Percentiles rank a stretch among this genome's conserved stretches.
These are phyloP conservation scores for Ameiurus melas DNA, from an alignment of 2,113 vertebrate genomes.

Conservation along the genomic window DNA sequence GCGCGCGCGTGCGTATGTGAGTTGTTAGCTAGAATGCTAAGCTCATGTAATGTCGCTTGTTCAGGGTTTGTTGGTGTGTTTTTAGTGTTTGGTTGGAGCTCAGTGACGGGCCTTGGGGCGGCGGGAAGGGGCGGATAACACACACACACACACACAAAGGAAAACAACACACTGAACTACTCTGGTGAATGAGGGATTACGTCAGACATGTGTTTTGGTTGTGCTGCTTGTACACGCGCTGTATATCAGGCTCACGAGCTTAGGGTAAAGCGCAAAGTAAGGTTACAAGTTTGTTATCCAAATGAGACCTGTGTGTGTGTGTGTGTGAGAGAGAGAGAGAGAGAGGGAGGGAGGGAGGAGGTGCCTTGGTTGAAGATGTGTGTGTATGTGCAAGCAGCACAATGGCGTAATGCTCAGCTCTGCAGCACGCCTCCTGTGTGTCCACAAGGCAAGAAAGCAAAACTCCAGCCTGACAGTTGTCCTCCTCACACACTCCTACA, in stretches of 20 bases:
- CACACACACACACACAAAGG: neutral
- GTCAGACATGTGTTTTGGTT: conserved; percentile 1
- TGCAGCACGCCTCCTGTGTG: conserved; percentile 9
- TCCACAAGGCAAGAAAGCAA: neutral
- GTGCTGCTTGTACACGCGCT: neutral
- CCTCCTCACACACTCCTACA: neutral
- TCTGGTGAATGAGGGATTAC: neutral
- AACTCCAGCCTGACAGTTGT: neutral
- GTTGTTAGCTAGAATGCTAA: conserved; percentile 5
- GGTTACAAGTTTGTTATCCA: neutral
- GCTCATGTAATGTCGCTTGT: neutral
- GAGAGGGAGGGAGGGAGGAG: neutral
- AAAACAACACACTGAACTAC: neutral
- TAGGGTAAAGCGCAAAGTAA: neutral
- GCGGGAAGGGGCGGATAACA: neutral
- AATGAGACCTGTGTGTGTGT: neutral
- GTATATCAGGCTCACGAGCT: neutral
- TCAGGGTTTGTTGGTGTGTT: neutral
- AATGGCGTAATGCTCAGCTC: conserved; percentile 25
- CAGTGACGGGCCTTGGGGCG: neutral
- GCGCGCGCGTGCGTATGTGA: no score
- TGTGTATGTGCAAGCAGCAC: neutral
- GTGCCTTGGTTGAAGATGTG: neutral
- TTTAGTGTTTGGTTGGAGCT: neutral
- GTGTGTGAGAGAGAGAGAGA: neutral